Base-by-base conservation (phyloP, 2,888 invertebrate genomes). In the Melipona bicolor region DNA sequence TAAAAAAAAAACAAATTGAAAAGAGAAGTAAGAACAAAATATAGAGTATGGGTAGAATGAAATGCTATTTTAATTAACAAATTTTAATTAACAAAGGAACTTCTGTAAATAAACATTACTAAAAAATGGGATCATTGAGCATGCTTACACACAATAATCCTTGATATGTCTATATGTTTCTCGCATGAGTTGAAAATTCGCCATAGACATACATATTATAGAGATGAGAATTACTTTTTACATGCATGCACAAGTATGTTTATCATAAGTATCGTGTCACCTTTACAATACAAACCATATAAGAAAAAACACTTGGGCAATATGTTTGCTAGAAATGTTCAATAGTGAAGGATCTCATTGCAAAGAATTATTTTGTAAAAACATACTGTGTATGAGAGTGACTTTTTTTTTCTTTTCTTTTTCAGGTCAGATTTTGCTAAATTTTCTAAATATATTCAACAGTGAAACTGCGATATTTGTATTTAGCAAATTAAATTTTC, bases 91-190 rank as follows among this genome's bases (percentile, higher is more conserved):
- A 83, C 49, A 76, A 59, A 69, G 65, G 69, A 70, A 49, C 27
- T 50, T 77, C 52, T 76, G 72, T 56, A 84, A 76, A 77, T 79
- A 70, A 87, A 85, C 36, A 56, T 80, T 82, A 49, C 77, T 85
- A 85, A 85, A 78, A 64, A 82, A 56, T 67, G 27, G 77, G 72
- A 21, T 76, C 54, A 61, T 68, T 72, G 43, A n/a, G 69, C 87
- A 88, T 87, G 87, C 85, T 71, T 83, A 88, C 88, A 87, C 67
- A 83, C 81, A 77, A 84, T 68, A 85, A 70, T 86, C 59, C 84
- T 78, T 79, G 50, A 15, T 77, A 78, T 79, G 83, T 81, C 76
- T 77, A 54, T 65, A 62, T 56, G 36, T 76, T 65, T 52, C n/a
- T 59, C 77, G 70, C 79, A 68, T 54, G 19, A 54, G 32, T 52